A percentile compares a stretch with the other conserved stretches of the same genome.
Conservation (phyloP, 2,113 vertebrate species). For the Leptosomus discolor region DNA sequence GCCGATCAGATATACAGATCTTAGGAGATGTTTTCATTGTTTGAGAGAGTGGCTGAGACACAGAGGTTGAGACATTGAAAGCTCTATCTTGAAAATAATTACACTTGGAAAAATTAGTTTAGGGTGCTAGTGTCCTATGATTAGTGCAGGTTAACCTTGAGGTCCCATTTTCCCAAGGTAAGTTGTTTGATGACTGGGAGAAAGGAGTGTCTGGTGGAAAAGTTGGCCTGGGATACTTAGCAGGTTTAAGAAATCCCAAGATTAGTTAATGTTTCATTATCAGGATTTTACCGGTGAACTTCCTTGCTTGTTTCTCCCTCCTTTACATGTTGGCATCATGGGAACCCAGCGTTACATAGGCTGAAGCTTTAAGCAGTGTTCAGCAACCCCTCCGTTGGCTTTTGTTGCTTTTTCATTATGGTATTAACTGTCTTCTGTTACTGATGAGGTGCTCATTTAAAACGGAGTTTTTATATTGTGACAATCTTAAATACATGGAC, state of each 20-base stretch:
- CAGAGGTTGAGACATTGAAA: background rate
- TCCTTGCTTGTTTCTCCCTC: background rate
- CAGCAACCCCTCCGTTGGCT: background rate
- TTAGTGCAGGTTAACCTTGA: background rate
- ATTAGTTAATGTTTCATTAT: background rate
- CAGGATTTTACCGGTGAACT: background rate
- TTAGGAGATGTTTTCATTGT: background rate
- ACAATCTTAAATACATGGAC: background rate
- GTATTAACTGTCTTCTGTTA: background rate
- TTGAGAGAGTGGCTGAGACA: background rate
- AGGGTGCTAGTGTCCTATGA: background rate
- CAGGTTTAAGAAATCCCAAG: background rate
- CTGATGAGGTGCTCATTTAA: background rate
- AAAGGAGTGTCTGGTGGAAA: background rate
- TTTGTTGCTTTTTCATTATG: background rate
- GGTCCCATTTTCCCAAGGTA: background rate
- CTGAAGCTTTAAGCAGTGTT: background rate
- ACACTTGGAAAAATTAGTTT: background rate
- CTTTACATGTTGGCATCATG: background rate
- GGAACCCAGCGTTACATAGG: background rate
- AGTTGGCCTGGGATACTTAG: background rate
- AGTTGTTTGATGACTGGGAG: background rate
- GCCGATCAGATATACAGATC: background rate
- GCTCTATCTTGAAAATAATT: background rate
- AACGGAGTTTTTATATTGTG: background rate